Conservation (phyloP, 2,797 vertebrate genomes). For the Pantherophis alleghaniensis region DNA sequence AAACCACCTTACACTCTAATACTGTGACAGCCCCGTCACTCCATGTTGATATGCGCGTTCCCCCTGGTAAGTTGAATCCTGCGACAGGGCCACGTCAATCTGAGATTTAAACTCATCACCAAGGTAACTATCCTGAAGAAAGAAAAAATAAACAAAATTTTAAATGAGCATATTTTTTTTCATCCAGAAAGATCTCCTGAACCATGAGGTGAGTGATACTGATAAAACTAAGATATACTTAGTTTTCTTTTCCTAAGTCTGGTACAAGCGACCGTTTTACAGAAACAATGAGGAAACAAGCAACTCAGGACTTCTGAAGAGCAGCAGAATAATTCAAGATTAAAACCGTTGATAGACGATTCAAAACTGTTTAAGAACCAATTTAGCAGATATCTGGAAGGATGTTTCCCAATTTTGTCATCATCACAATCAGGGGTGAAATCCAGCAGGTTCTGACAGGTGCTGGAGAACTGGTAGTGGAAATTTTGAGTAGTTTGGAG, state of each 20-base stretch:
- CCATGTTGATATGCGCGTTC: constrained; percentile 99
- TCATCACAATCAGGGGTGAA: too few relatives aligned
- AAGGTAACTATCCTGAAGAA: constrained; percentile 93
- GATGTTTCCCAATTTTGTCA: background rate
- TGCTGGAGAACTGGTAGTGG: too few relatives aligned
- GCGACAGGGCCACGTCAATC: constrained; percentile 97
- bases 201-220: background rate
- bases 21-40: constrained; percentile 99
- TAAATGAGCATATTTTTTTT: background rate
- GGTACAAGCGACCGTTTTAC: background rate
- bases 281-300: background rate
- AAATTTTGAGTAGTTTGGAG: too few relatives aligned
- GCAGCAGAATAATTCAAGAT: background rate
- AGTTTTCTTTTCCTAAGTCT: background rate
- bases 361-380: background rate
- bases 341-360: background rate
- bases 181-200: background rate
- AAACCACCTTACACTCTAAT: constrained; percentile 88
- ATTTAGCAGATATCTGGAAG: too few relatives aligned
- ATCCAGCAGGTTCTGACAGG: too few relatives aligned
- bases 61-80: constrained; percentile 99
- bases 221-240: background rate
- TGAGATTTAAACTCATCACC: constrained; percentile 99
- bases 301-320: background rate
- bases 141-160: background rate